Base-by-base conservation (phyloP, 2,888 invertebrate species). In the Drosophila birchii region DNA sequence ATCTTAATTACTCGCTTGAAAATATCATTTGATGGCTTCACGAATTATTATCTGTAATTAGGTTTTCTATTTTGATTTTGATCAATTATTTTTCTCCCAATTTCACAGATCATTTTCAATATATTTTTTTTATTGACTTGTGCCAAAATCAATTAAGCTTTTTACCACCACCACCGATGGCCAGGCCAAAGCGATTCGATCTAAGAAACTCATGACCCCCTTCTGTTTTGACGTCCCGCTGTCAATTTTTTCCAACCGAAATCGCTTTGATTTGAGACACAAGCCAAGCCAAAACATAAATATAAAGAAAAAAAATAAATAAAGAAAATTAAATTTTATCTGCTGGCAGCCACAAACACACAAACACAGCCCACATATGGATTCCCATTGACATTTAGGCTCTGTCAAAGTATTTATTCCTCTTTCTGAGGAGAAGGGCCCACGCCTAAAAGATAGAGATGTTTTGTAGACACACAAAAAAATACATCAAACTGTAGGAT, bases 241-340 rank as follows among this genome's bases (percentile, higher is more conserved):
- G 88, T 85, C 83, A 82, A 85, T 75, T 67, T 60, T 58, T 58
- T 55, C 79, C 26, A 71, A 49, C 3, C 43, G 29, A 76, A 82
- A 78, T 74, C 75, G 84, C 84, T 81, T 86, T 80, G 84, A 86
- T 86, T 80, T 76, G 79, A 88, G 83, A 83, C 83, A 83, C 83
- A 83, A 86, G 88, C 85, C 88, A 86, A 75, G 78, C 62, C 9
- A 34, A 43, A 20, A 8, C 49, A 32, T 44, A 56, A 36, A 68
- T 44, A 18, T 38, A 39, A 39, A 49, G 23, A 69, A 68, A 18
- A 23, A 14, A 51, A 38, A 49, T 38, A 69, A 57, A 20, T 23
- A 38, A 60, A 59, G 41, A 69, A 69, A 72, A 70, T 72, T 72
- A 23, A 45, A 41, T 59, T 70, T 81, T 81, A 81, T 74, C 82